A percentile compares a stretch with the other conserved stretches of the same genome.
These are phyloP conservation scores for Dryas iulia DNA, from an alignment of 1,140 invertebrate genomes.

Conservation along the genomic window DNA sequence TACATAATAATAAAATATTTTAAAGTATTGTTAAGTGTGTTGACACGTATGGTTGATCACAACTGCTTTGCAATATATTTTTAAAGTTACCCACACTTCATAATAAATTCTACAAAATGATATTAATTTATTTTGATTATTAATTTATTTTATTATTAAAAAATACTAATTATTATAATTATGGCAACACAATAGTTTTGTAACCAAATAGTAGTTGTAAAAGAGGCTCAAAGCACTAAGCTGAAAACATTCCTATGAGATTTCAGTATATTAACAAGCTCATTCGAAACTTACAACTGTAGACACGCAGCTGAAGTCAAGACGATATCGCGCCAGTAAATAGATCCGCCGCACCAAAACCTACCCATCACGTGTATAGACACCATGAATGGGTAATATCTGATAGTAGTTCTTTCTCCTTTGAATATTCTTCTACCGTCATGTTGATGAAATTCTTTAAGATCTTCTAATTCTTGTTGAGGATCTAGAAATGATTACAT, in stretches of 20 bases:
- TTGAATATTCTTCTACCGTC: conserved; percentile 58
- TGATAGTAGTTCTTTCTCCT: conserved; percentile 59
- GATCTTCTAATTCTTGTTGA: conserved; percentile 57
- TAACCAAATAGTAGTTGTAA: too few relatives aligned
- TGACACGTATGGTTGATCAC: too few relatives aligned
- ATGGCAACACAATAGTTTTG: too few relatives aligned
- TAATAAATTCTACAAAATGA: too few relatives aligned
- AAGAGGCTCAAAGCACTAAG: not conserved
- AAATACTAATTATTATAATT: too few relatives aligned
- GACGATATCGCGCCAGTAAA: conserved; percentile 60
- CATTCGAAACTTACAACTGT: conserved; percentile 48
- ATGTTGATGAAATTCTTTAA: conserved; percentile 52
- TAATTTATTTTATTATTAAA: too few relatives aligned
- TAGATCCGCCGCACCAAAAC: conserved; percentile 66
- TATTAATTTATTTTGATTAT: too few relatives aligned
- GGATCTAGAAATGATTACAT: conserved; percentile 46
- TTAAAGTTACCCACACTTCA: too few relatives aligned
- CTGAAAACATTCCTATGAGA: not conserved
- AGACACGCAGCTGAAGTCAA: conserved; percentile 67
- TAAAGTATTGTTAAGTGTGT: too few relatives aligned
- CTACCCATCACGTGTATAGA: conserved; percentile 64
- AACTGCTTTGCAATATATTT: too few relatives aligned
- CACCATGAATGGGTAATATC: conserved; percentile 65
- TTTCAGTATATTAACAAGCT: not conserved
- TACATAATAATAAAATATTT: too few relatives aligned